A percentile compares a stretch with the other conserved stretches of the same genome.
phyloP scores from a whole-genome alignment of 2,888 invertebrate genomes.

The Tortricodes alternella region DNA sequence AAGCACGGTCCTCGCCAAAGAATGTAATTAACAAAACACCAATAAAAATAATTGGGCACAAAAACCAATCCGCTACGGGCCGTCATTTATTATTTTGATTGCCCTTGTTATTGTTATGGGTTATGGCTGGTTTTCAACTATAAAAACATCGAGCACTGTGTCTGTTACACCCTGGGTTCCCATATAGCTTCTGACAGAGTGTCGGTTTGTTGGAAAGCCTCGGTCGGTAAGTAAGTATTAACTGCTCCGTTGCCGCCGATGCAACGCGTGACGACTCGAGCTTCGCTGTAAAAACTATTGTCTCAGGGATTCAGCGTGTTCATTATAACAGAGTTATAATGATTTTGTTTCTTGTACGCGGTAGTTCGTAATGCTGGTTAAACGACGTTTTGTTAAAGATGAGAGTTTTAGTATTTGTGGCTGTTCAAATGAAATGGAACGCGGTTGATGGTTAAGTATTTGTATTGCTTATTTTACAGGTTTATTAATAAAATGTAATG shows the following conservation, averaged over 20 bases:
- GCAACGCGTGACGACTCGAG: conserved; percentile 49
- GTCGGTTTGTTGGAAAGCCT: conserved; percentile 40
- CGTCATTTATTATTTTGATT: conserved; percentile 76
- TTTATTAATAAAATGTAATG: not conserved
- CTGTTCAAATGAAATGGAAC: not conserved
- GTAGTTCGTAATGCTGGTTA: conserved; percentile 5
- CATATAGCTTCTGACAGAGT: conserved; percentile 35
- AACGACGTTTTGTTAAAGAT: conserved; percentile 5
- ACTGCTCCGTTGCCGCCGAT: conserved; percentile 52
- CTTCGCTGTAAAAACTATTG: conserved; percentile 33
- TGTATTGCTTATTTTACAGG: not conserved
- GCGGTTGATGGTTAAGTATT: too few relatives aligned
- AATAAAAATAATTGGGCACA: conserved; percentile 78
- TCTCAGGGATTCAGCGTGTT: conserved; percentile 18
- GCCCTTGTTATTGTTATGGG: conserved; percentile 71
- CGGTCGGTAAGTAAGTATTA: conserved; percentile 52
- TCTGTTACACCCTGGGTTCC: not conserved
- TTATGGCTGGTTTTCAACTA: conserved; percentile 47
- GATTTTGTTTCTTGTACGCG: conserved; percentile 22
- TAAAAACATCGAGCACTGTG: conserved; percentile 15
- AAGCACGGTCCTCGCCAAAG: conserved; percentile 60
- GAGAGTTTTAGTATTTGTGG: not conserved
- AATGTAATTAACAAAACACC: conserved; percentile 76
- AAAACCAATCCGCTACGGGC: conserved; percentile 67
- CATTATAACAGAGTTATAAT: conserved; percentile 21